phyloP scores from a whole-genome alignment of 2,888 invertebrate genomes.

The Sinodicranocentrus sp. region DNA sequence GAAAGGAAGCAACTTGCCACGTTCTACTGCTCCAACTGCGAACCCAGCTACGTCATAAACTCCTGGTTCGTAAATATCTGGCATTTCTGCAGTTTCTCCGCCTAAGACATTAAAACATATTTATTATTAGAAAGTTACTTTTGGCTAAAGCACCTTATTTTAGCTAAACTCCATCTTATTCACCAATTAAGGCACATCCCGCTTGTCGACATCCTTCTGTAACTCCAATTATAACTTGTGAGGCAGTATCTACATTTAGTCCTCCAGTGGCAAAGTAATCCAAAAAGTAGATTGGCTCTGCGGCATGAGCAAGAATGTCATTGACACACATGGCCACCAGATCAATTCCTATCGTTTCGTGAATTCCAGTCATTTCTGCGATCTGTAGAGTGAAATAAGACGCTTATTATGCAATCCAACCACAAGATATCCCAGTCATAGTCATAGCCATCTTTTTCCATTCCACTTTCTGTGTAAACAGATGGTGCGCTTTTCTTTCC shows the following conservation, averaged over 20 bases:
- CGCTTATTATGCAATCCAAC: too few species aligned
- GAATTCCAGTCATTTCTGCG: constrained; percentile 87
- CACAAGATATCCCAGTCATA: too few species aligned
- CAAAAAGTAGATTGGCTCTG: constrained; percentile 96
- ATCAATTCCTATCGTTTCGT: constrained; percentile 94
- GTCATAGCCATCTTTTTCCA: too few species aligned
- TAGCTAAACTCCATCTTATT: constrained; percentile 76
- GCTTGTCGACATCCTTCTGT: constrained; percentile 92
- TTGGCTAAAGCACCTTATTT: too few species aligned
- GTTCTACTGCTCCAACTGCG: constrained; percentile 94
- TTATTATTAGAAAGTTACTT: neutral
- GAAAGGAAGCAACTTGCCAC: constrained; percentile 85
- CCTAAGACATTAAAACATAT: constrained; percentile 36
- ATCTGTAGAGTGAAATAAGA: constrained; percentile 83
- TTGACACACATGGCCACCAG: constrained; percentile 99
- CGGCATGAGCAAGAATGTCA: constrained; percentile 96
- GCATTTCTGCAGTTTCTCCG: constrained; percentile 81
- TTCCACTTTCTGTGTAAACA: too few species aligned
- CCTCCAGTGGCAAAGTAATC: constrained; percentile 97
- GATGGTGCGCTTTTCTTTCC: neutral
- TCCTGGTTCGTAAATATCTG: constrained; percentile 91
- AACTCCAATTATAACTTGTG: constrained; percentile 90
- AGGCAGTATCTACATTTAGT: constrained; percentile 87
- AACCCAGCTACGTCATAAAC: constrained; percentile 98
- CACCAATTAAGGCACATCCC: constrained; percentile 93